These are phyloP conservation scores for Resseliella maxima DNA, from an alignment of 2,888 invertebrate genomes.

Conservation along the genomic window DNA sequence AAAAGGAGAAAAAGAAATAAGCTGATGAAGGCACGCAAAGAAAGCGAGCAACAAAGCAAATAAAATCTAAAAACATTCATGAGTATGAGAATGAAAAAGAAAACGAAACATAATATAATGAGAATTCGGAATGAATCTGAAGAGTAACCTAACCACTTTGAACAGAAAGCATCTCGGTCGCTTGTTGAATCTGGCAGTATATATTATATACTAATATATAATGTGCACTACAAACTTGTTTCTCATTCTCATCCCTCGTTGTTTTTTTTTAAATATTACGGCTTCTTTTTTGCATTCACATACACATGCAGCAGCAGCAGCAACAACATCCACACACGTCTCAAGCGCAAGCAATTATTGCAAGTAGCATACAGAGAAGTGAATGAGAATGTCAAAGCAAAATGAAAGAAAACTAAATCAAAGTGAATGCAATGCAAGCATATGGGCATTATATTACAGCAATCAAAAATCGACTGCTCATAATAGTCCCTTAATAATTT, in stretches of 20 bases:
- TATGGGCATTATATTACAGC: conserved; percentile 5
- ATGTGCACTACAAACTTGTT: neutral
- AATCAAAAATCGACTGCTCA: conserved; percentile 9
- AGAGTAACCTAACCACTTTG: neutral
- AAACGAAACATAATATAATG: conserved; percentile 12
- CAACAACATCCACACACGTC: neutral
- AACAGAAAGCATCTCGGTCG: conserved; percentile 3
- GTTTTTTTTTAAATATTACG: conserved; percentile 2
- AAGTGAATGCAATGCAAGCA: conserved; percentile 49
- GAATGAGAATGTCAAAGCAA: neutral
- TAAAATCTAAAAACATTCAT: neutral
- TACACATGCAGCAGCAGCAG: neutral
- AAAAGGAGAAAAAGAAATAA: neutral
- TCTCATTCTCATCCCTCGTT: conserved; percentile 4
- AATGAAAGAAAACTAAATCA: conserved; percentile 41
- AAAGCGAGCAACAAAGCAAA: neutral
- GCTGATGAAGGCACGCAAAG: conserved; percentile 22
- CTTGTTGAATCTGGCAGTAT: conserved; percentile 34
- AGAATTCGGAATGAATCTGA: conserved; percentile 28
- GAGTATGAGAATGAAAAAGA: neutral
- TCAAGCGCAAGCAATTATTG: neutral
- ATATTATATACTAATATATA: neutral
- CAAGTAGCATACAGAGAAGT: neutral
- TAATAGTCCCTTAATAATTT: conserved; percentile 30
- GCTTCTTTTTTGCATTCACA: conserved; percentile 25